phyloP scores from a whole-genome alignment of 2,797 vertebrate species.

The Kryptopterus vitreolus region DNA sequence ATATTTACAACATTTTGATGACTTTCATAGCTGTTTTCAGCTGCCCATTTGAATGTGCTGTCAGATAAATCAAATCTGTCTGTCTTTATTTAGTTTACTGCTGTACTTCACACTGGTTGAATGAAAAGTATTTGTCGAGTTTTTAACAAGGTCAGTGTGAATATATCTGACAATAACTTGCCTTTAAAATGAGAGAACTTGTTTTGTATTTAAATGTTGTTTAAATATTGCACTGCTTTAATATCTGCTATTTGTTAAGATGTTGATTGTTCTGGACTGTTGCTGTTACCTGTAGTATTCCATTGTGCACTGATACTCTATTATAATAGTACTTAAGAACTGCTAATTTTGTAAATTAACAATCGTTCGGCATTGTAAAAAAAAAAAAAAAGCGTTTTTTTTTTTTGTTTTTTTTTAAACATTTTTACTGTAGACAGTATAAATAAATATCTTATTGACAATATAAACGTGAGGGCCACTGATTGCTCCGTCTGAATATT shows the following conservation, averaged over 20 bases:
- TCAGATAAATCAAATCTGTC: conserved; percentile 2
- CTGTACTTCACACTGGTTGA: not conserved
- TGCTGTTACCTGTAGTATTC: conserved; percentile 7
- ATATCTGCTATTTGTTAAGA: conserved; percentile 8
- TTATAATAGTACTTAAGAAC: conserved; percentile 23
- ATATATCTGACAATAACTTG: not conserved
- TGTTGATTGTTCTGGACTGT: conserved; percentile 24
- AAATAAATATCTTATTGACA: not conserved
- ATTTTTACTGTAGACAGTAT: not conserved
- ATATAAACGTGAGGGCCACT: not conserved
- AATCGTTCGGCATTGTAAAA: not conserved
- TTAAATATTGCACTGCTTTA: conserved; percentile 27
- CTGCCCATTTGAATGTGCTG: conserved; percentile 12
- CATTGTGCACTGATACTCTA: conserved; percentile 33
- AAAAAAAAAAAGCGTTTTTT: too few relatives aligned
- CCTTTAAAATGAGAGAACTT: not conserved
- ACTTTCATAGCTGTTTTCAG: not conserved
- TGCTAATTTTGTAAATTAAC: conserved; percentile 17
- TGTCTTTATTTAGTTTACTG: not conserved
- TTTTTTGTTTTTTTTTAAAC: not conserved
- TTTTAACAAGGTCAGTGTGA: not conserved
- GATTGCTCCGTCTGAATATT: not conserved
- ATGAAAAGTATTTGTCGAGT: not conserved
- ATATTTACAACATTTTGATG: not conserved
- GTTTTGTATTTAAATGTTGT: conserved; percentile 19